Conservation (phyloP, 2,113 vertebrate species). For the Pungitius pungitius region DNA sequence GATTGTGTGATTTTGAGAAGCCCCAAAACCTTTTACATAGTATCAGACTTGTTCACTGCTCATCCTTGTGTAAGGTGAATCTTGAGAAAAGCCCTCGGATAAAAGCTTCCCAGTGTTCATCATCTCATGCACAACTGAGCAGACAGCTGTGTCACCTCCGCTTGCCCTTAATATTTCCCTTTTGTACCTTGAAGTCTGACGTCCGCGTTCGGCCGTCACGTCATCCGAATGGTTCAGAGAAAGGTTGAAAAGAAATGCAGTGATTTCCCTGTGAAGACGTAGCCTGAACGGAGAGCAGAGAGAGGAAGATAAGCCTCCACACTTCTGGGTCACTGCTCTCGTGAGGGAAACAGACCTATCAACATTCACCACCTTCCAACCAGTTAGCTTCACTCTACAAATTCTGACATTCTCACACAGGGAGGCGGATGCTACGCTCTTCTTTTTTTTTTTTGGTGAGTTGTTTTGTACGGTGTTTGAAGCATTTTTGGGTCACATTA, state of each 20-base stretch:
- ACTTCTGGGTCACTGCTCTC: conserved; percentile 48
- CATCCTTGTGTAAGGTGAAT: conserved; percentile 65
- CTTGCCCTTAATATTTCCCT: conserved; percentile 25
- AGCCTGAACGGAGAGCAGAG: conserved; percentile 17
- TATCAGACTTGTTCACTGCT: conserved; percentile 55
- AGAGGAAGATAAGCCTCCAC: conserved; percentile 31
- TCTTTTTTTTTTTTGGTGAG: neutral
- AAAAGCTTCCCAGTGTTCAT: conserved; percentile 73
- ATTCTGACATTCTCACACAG: conserved; percentile 8
- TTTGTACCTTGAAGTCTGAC: conserved; percentile 1
- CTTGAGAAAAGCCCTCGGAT: conserved; percentile 67
- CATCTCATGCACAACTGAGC: conserved; percentile 70
- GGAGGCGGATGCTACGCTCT: neutral
- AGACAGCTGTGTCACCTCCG: conserved; percentile 38
- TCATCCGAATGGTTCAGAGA: neutral
- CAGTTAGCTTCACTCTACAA: neutral
- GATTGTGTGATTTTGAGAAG: conserved; percentile 23
- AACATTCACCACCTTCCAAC: conserved; percentile 22
- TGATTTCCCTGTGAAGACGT: conserved; percentile 14
- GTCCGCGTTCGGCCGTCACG: neutral
- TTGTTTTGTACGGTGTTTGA: neutral
- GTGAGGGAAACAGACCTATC: conserved; percentile 28
- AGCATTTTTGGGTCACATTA: conserved; percentile 25
- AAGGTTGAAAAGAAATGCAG: neutral
- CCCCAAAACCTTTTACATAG: conserved; percentile 51